Base-by-base conservation (phyloP, 2,113 vertebrate genomes). In the Amazona guildingii region DNA sequence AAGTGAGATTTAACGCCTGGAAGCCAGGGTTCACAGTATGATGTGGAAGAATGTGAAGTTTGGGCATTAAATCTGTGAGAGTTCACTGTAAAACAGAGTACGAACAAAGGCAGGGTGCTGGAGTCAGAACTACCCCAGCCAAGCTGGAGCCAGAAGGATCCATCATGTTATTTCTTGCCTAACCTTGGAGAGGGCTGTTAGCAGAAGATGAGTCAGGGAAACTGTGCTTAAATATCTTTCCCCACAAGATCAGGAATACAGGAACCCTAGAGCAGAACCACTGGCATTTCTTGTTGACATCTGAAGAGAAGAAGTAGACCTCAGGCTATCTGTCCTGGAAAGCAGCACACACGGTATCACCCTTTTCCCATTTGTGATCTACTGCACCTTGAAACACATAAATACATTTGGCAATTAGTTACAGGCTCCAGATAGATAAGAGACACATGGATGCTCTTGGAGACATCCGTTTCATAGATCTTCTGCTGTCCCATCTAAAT, bases 111-210 rank as follows among this genome's bases (percentile, higher is more conserved):
- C 48, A 93, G 15, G 62, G 82, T 85, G 57, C 75, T 92, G 64
- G 86, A 94, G 80, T 92, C 68, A 94, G 69, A 94, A 62, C 31
- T 84, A 61, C 61, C 69, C 86, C 83, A 96, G 93, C 64, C 93
- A 92, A 75, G 55, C 81, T 86, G 92, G 92, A 97, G 94, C 79
- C 90, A 88, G 79, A 80, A 92, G 85, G 88, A 97, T 96, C 88
- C 93, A 79, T 96, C 95, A 14, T 94, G 95, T 94, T 93, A 68
- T 76, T 94, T 96, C 95, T 92, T 96, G 94, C 72, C 92, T 90
- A 68, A 97, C 79, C 76, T 86, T 86, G 85, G 37, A 86, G 83
- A 95, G 49, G 75, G 69, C 43, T 90, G 78, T 80, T 94, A 94
- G 86, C 13, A 86, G 24, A 79, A 93, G 63, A 93, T 95, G 95